These are phyloP conservation scores for Drosophila sucinea DNA, from an alignment of 1,140 invertebrate genomes.

Conservation along the genomic window DNA sequence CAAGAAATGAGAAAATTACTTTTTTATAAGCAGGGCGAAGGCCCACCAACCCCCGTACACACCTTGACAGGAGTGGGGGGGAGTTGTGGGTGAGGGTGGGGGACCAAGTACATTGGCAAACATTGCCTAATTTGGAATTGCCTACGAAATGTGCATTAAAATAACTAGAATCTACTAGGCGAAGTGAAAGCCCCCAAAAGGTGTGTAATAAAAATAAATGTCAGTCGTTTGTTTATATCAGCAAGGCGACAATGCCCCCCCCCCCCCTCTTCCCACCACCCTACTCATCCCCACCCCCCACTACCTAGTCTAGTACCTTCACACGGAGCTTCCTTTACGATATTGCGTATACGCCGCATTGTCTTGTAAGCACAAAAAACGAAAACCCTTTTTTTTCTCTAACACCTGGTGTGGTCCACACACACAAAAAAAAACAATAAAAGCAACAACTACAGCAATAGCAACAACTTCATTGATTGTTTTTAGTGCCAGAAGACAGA, in stretches of 20 bases:
- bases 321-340: slow-evolving; percentile 12
- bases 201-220: slow-evolving; percentile 83
- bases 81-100: neutral
- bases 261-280: neutral
- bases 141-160: slow-evolving; percentile 83
- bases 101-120: slow-evolving; percentile 68
- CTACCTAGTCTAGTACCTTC: no score
- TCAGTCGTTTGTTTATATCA: slow-evolving; percentile 83
- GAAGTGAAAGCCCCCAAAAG: slow-evolving; percentile 58
- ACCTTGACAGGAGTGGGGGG: slow-evolving; percentile 43
- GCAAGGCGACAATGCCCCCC: slow-evolving; percentile 58
- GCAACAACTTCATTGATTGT: slow-evolving; percentile 33
- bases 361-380: slow-evolving; percentile 22
- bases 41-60: slow-evolving; percentile 45
- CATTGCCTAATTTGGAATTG: slow-evolving; percentile 82
- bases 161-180: slow-evolving; percentile 79
- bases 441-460: neutral
- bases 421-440: slow-evolving; percentile 30
- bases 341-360: slow-evolving; percentile 45
- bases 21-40: slow-evolving; percentile 70
- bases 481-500: slow-evolving; percentile 46
- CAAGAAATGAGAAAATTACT: slow-evolving; percentile 82
- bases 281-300: neutral
- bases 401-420: slow-evolving; percentile 47
- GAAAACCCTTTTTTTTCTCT: slow-evolving; percentile 39